Base-by-base conservation (phyloP, 1,140 invertebrate genomes). In the Drosophila subobscura region DNA sequence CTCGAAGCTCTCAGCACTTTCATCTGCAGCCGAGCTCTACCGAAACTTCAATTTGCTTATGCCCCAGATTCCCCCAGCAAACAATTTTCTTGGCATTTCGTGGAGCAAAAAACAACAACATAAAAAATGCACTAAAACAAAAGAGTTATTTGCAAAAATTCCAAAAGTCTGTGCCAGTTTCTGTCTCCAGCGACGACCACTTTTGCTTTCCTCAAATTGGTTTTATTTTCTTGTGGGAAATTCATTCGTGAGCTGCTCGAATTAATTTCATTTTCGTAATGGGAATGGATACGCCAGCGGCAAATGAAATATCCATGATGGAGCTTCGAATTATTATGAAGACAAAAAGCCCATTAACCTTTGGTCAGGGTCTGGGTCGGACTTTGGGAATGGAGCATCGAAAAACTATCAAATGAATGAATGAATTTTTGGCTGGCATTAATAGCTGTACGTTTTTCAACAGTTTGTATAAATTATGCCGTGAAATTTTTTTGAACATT, bases 381-480 rank as follows among this genome's bases (percentile, higher is more conserved):
- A 33, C 20, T 33, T 59, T 7, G 5, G 22, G 51, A 20, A 12
- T 44, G 33, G 51, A 74, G 56, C 73, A 65, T 72, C 70, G 57
- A 72, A 20, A 20, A 41, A 23, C 50, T 23, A 68, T 47, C 55
- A 29, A 66, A 47, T 56, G 40, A 12, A 37, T 12, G 10, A 20
- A 20, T 20, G 16, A 20, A 7, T 44, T 42, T 53, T 44, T 56
- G 33, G 33, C 8, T 10, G 33, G 10, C 33, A 37, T 37, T 37
- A 37, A 37, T 37, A 37, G 33, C 33, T 37, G 33, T 37, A 44
- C 46, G 41, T 51, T 67, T 68, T 78, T 86, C 72, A 81, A 86
- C 70, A 74, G 77, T 80, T 86, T 75, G 81, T 86, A 71, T 81
- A 80, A 80, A 81, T 86, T 85, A 85, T 85, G 77, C 67, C 77